Evolutionary conservation across 1,140 invertebrate species (phyloP), one percentile per base, ranked within the genome.

Genomic region (Andricus grossulariae): DNA sequence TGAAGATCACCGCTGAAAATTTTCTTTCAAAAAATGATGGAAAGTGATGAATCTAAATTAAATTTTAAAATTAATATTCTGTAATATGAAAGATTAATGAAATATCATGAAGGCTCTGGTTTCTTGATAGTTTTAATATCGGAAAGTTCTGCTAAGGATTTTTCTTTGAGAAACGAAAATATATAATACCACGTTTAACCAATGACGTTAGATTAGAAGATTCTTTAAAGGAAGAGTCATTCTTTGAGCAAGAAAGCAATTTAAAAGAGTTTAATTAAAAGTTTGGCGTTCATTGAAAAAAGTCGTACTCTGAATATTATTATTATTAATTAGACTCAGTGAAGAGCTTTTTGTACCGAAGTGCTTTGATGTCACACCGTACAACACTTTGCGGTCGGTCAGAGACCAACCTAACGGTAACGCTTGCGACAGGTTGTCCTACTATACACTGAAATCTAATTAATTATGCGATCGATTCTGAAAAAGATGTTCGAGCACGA

Each of bases 381-480:
- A 66, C 60, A 66, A 66, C 60, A 66, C 60, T 66, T 66, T 66
- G 60, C 39, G 60, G 60, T 66, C n/a, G 16, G 60, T 66, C 6
- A 16, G 60, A 66, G 60, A 21, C 60, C 32, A 66, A 66, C 32
- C 25, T 16, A 15, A 66, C 16, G 52, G 71, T 55, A 51, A 57
- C 71, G 74, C 82, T 77, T 60, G 74, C 73, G 72, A 77, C 75
- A 74, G 76, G 50, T 84, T 76, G 77, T 79, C 78, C 78, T 72
- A 77, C 80, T 80, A 82, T 83, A 77, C 73, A 57, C 49, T 51
- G 54, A 55, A 82, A 85, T 85, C 80, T 84, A 84, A 84, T 85
- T 84, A 84, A 84, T 85, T 85, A 84, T 77, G 74, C 76, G 76
- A 77, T 49, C 74, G 16, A 21, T 16, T 18, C 57, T 70, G 25